Conservation (phyloP, 30 jellyfish, hydroid and myxozoan genomes). For the Clytia hemisphaerica region DNA sequence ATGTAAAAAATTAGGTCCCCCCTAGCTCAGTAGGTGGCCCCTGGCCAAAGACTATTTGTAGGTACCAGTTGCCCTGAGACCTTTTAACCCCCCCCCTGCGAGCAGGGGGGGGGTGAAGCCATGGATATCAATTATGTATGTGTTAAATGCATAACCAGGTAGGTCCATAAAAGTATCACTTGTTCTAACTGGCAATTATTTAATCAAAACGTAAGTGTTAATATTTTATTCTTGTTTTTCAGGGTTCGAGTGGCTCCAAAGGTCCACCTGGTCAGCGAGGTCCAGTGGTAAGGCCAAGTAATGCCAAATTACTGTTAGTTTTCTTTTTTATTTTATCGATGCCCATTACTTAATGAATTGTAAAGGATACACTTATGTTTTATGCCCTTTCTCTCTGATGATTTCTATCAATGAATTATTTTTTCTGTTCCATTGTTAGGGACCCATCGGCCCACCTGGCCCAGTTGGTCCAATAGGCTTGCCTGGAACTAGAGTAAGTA, state of each 20-base stretch:
- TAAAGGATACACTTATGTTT: background rate
- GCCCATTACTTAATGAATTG: background rate
- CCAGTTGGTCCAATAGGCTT: too few species aligned
- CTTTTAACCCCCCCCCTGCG: too few species aligned
- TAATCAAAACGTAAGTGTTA: too few species aligned
- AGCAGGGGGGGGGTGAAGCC: too few species aligned
- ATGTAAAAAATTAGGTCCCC: too few species aligned
- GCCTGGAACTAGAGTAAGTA: constrained; percentile 1
- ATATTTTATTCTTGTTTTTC: background rate
- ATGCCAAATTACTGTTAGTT: constrained; percentile 5
- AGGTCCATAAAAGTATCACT: too few species aligned
- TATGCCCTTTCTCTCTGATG: background rate
- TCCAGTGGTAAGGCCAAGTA: constrained; percentile 40
- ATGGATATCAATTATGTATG: too few species aligned
- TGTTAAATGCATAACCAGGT: too few species aligned
- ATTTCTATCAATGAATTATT: background rate
- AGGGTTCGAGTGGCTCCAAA: constrained; percentile 22
- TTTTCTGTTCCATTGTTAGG: constrained; percentile 9
- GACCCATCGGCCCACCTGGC: constrained; percentile 14
- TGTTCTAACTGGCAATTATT: too few species aligned
- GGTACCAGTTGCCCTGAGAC: too few species aligned
- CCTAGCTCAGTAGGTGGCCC: too few species aligned
- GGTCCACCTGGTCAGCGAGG: constrained; percentile 41
- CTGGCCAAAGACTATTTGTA: too few species aligned
- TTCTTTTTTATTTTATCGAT: background rate